These are phyloP conservation scores for Vicugna pacos DNA, from an alignment of 2,113 vertebrate genomes.

Conservation along the genomic window DNA sequence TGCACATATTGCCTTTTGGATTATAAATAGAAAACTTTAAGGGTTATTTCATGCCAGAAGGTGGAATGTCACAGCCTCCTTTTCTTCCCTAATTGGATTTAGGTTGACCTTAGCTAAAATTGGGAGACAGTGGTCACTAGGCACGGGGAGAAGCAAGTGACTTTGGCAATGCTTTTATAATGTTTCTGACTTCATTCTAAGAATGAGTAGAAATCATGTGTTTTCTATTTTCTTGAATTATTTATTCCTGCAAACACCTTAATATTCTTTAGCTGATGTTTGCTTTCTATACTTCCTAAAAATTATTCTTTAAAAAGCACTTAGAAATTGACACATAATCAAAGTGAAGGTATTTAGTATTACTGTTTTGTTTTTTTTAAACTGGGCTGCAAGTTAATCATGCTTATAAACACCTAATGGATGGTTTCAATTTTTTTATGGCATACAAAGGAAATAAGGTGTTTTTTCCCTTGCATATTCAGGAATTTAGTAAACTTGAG, in stretches of 20 bases:
- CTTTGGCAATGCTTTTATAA: neutral
- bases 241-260: neutral
- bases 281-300: neutral
- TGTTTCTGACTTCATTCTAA: neutral
- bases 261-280: neutral
- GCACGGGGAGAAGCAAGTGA: neutral
- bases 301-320: neutral
- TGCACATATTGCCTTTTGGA: neutral
- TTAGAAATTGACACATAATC: slow-evolving; percentile 24
- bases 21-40: slow-evolving; percentile 30
- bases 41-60: neutral
- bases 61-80: neutral
- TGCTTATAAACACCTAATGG: neutral
- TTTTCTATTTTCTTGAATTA: neutral
- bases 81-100: neutral
- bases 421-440: neutral
- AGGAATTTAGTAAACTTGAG: neutral
- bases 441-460: neutral
- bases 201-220: neutral
- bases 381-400: slow-evolving; percentile 18
- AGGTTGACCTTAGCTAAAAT: neutral
- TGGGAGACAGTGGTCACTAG: neutral
- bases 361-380: neutral
- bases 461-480: neutral
- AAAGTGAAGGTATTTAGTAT: neutral